Evolutionary conservation across 2,113 vertebrate genomes (phyloP), one percentile per base, ranked within the genome.

Genomic region (Perognathus longimembris): DNA sequence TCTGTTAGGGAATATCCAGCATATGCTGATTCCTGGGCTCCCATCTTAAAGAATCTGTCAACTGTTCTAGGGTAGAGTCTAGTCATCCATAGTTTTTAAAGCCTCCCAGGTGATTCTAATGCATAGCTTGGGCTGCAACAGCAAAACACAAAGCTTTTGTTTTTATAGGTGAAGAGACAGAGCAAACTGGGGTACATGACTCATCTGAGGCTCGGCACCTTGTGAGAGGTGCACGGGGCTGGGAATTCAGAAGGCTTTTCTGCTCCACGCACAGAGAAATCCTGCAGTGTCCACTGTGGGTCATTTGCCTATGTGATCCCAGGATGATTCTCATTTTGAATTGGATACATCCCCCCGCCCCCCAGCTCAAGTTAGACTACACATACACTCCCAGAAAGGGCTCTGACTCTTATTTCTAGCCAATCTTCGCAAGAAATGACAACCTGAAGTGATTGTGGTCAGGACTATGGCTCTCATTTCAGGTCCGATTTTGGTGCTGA

Each of bases 241-340:
- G 12, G 9, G 3, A 89, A 64, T 34, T 61, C 57, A n/a, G 40
- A 38, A 36, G 22, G 30, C 63, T 57, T 85, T 50, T 73, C 26
- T 17, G 54, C 24, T n/a, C 32, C 4, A 36, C 45, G 28, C 22
- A 42, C 20, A 69, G 42, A 70, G 63, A 92, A 63, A 66, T 32
- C 40, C 18, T 88, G 45, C 30, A 38, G 3, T 28, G 24, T 34
- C 38, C 21, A 8, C 9, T 2, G 1, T 26, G 75, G 50, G 38
- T 28, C 38, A 24, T 78, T 66, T 69, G 50, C 78, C 34, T 50
- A 10, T 67, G 34, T 28, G 67, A 67, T 15, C 28, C 40, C 61
- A 74, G 73, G 84, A 40, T 89, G 17, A 45, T 36, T 92, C 61
- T 90, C n/a, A 36, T 67, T 90, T 75, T 85, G 74, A 67, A 61